A percentile compares a stretch with the other conserved stretches of the same genome.
phyloP scores from a whole-genome alignment of 2,113 vertebrate species.

The Onychostruthus taczanowskii region DNA sequence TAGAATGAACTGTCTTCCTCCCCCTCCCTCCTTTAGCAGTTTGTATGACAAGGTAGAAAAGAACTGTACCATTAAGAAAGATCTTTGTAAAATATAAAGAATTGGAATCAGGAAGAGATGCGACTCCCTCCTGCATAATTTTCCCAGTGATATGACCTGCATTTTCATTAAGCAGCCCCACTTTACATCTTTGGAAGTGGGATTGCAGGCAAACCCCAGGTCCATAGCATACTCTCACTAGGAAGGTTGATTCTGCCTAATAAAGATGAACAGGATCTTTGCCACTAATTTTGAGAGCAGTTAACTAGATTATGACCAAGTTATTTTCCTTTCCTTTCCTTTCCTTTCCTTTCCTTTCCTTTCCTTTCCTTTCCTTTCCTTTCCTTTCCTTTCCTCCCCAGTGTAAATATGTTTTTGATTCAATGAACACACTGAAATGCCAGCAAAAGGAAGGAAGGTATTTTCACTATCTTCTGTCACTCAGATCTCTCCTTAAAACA shows the following conservation, averaged over 20 bases:
- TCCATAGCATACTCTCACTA: background rate
- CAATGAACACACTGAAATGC: background rate
- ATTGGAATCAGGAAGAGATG: background rate
- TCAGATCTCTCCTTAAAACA: slow-evolving; percentile 12
- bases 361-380: background rate
- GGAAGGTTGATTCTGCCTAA: background rate
- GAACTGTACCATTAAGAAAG: background rate
- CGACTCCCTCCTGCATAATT: background rate
- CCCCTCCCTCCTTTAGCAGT: background rate
- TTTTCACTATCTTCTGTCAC: background rate
- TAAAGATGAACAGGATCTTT: background rate
- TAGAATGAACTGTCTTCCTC: slow-evolving; percentile 13
- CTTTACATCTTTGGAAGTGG: background rate
- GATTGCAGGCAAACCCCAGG: background rate
- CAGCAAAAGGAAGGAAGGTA: background rate
- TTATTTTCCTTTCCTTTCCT: no score
- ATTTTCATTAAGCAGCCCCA: background rate
- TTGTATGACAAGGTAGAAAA: slow-evolving; percentile 6
- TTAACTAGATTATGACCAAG: background rate
- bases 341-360: background rate
- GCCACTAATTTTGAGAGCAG: background rate
- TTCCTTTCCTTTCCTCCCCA: background rate
- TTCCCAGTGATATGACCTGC: background rate
- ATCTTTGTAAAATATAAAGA: background rate
- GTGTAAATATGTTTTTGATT: background rate